Evolutionary conservation across 2,797 vertebrate species (phyloP), one percentile per base, ranked within the genome.

Genomic region (Chloroceryle inda): DNA sequence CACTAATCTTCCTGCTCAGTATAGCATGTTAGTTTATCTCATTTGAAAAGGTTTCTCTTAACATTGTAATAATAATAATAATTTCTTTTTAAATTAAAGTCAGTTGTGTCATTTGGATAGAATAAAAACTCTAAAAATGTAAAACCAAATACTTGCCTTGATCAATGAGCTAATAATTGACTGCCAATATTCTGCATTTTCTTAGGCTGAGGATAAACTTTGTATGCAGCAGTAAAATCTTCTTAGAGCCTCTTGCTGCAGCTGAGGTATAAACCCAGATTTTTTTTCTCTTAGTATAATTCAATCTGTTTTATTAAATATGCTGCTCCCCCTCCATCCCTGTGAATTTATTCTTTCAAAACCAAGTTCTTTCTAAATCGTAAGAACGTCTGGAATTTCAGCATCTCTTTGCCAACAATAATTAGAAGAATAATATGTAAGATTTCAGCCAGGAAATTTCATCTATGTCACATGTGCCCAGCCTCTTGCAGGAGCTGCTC

Each of bases 381-480:
- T 87, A 88, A 75, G 74, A 95, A 15, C 68, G 85, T 71, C 76
- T 84, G 87, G 91, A 96, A 95, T 77, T 75, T 69, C 68, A 71
- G 35, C 35, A 86, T 56, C 29, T 67, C 24, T 74, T 94, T 86
- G 72, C 73, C 85, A 55, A 92, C 72, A 91, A 94, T 83, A 94
- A 94, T 92, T 85, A 94, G 61, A 91, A 53, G 73, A 91, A 77
- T 89, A 93, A 94, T 56, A 95, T 90, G 94, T 75, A 72, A 89
- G 83, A 72, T 83, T 95, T 89, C 71, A 96, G 96, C 88, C 92
- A 97, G 93, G 90, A 94, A 92, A 96, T 94, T 92, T 90, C 88
- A 92, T 95, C 91, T 94, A 94, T 97, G 83, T 96, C 94, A 95
- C 93, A 90, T 93, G 74, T 87, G 53, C 62, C 52, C 33, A 90